These are phyloP conservation scores for Physocephala rufipes DNA, from an alignment of 2,888 invertebrate genomes.

Conservation along the genomic window DNA sequence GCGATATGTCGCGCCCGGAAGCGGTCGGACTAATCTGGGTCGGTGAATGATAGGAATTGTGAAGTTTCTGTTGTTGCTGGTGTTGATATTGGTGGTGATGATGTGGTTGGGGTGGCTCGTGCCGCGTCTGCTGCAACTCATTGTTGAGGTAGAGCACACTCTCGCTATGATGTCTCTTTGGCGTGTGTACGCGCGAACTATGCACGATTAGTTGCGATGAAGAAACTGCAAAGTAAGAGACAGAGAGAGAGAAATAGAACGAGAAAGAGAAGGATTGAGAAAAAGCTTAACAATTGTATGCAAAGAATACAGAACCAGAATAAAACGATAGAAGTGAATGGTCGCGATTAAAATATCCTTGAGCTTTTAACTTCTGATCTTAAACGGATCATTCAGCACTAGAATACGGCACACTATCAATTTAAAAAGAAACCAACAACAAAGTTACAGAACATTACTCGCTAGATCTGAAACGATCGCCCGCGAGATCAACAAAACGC, in stretches of 20 bases:
- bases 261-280: background rate
- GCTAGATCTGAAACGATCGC: constrained; percentile 8
- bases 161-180: constrained; percentile 81
- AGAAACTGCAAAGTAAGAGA: constrained; percentile 59
- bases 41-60: constrained; percentile 12
- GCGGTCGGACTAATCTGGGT: constrained; percentile 20
- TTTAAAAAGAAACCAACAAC: constrained; percentile 16
- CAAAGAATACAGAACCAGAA: background rate
- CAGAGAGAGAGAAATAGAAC: constrained; percentile 1
- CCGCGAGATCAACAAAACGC: constrained; percentile 8
- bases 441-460: background rate
- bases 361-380: constrained; percentile 19
- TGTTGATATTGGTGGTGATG: constrained; percentile 3
- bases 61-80: constrained; percentile 1
- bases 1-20: constrained; percentile 23
- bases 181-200: constrained; percentile 79
- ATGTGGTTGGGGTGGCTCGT: constrained; percentile 18
- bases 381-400: constrained; percentile 12
- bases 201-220: constrained; percentile 76
- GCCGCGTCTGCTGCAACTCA: constrained; percentile 55
- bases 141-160: constrained; percentile 76
- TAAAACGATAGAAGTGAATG: constrained; percentile 11
- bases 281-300: background rate
- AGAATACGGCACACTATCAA: background rate
- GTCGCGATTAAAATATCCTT: background rate